Evolutionary conservation across 2,888 invertebrate species (phyloP), one percentile per base, ranked within the genome.

Genomic region (Emmelina monodactyla): DNA sequence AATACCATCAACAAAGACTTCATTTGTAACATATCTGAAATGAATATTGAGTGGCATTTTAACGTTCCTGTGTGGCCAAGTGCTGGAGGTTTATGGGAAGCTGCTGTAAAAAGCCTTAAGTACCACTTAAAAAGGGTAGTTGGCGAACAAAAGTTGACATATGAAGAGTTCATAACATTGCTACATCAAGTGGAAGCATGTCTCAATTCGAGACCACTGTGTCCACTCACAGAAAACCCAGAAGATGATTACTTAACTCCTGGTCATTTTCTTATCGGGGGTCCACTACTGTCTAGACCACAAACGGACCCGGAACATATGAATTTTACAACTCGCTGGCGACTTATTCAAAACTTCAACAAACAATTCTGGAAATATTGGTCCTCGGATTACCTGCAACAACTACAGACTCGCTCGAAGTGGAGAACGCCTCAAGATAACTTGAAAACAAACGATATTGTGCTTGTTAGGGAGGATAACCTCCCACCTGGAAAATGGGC

Each of bases 401-500:
- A 14, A 10, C 13, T 10, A 13, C 30, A 16, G 14, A 5, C 13
- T n/a, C 15, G n/a, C 13, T 10, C 14, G 2, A 19, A 34, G 10
- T n/a, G 28, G 28, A 3, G 11, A 10, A 15, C 2, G 13, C 11
- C n/a, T 13, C 6, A 10, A 13, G 15, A n/a, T 12, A 5, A 15
- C 4, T 10, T 15, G 5, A 13, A 34, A 19, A 30, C n/a, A 13
- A 14, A 32, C 7, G 16, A 32, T 13, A 11, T 22, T 5, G 25
- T 25, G 9, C 3, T 25, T 10, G 11, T 25, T 10, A 25, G 11
- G 25, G 25, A 25, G n/a, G 25, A 25, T 3, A 25, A 25, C n/a
- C 25, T 25, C n/a, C 32, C 32, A 2, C 32, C 32, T 13, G 32
- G 32, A n/a, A 16, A 32, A n/a, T 32, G 32, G 32, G 16, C 22